These are phyloP conservation scores for Channa maculata DNA, from an alignment of 2,113 vertebrate genomes.

Conservation along the genomic window DNA sequence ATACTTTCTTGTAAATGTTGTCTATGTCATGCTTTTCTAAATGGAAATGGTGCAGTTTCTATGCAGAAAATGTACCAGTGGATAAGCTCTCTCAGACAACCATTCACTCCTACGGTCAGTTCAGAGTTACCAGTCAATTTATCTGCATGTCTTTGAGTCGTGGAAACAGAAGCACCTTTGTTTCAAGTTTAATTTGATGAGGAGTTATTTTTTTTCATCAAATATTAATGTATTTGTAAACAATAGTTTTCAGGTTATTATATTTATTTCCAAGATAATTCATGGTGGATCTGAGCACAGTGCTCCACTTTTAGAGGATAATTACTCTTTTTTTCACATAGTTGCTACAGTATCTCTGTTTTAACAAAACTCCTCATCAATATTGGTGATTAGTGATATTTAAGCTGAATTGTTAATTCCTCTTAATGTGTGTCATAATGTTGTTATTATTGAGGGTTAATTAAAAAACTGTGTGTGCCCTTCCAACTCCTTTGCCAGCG, in stretches of 20 bases:
- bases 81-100: too few relatives aligned
- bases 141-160: too few relatives aligned
- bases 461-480: conserved; percentile 8
- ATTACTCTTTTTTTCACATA: conserved; percentile 27
- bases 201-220: not conserved
- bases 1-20: too few relatives aligned
- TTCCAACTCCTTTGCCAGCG: not conserved
- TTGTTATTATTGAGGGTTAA: not conserved
- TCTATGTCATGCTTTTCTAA: too few relatives aligned
- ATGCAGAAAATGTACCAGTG: too few relatives aligned
- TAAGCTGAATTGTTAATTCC: conserved; percentile 7
- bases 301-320: not conserved
- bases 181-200: not conserved
- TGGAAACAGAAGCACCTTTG: too few relatives aligned
- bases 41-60: too few relatives aligned
- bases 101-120: too few relatives aligned
- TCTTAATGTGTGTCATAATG: conserved; percentile 17
- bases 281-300: conserved; percentile 23
- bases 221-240: conserved; percentile 29
- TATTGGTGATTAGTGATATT: conserved; percentile 1
- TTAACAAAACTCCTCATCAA: conserved; percentile 39
- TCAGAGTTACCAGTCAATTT: too few relatives aligned
- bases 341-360: conserved; percentile 19
- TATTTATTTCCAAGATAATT: conserved; percentile 18
- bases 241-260: conserved; percentile 6